Evolutionary conservation across 2,888 invertebrate species (phyloP), one percentile per base, ranked within the genome.

Genomic region (Automeris io): DNA sequence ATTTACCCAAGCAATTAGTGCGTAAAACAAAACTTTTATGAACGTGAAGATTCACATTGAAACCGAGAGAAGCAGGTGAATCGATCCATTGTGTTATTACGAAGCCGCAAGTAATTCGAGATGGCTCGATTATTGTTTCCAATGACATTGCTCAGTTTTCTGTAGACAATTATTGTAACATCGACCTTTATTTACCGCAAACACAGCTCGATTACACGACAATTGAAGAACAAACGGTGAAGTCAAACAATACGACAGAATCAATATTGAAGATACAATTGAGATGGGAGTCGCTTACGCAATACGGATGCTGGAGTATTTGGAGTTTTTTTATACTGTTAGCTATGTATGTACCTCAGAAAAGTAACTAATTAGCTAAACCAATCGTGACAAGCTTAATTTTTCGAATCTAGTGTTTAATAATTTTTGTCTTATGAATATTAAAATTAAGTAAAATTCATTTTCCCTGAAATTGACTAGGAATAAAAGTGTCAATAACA

Each of bases 81-180:
- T 25, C 11, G 36, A 50, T 42, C 33, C 35, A 38, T 44, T 40
- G 29, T 38, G 25, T 26, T 9, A 16, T 8, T 29, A 29, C 13
- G 29, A 29, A 29, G 46, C 51, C 50, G 13, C 50, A 51, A 36
- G 43, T 32, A 45, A 57, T 43, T 32, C 43, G 49, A 56, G 46
- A 50, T n/a, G 16, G 40, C 46, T 36, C 25, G 47, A 46, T 39
- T 37, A 50, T 50, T 52, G 54, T 54, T 38, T 35, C 29, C 29
- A 29, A 29, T 29, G 29, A 24, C 19, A 24, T 18, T 32, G 23
- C 22, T 32, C 21, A 11, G 24, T 25, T 33, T 25, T 21, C 35
- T 32, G 32, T 25, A 26, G 47, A n/a, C 2, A 7, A 13, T 26
- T 26, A 26, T 29, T 29, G 16, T 29, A 16, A 29, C 16, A 16